Evolutionary conservation across 2,888 invertebrate species (phyloP), one percentile per base, ranked within the genome.

Genomic region (Anodontia alba): DNA sequence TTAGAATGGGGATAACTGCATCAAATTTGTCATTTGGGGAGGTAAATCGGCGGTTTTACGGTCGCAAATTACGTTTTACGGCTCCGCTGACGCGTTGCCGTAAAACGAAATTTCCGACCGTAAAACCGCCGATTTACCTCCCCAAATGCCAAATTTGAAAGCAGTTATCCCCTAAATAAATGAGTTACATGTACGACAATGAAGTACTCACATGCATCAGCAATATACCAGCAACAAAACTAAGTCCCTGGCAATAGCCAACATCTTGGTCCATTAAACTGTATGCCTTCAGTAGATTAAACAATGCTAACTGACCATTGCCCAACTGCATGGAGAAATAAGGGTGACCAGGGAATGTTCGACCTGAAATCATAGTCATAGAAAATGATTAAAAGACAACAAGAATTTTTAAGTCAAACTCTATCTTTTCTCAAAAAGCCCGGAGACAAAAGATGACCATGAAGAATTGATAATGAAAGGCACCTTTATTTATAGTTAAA

Each of bases 161-260:
- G n/a, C n/a, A n/a, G n/a, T n/a, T n/a, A n/a, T n/a, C n/a, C n/a
- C n/a, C n/a, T n/a, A n/a, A n/a, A n/a, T n/a, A n/a, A n/a, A n/a
- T n/a, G n/a, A n/a, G n/a, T n/a, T n/a, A n/a, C n/a, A n/a, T n/a
- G n/a, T n/a, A n/a, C n/a, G 38, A 38, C 38, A 46, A 3, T 3
- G 15, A 26, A 62, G 29, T 73, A 90, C 97, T 96, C 95, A 98
- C 98, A 95, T 99, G 99, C 89, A 99, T 95, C 15, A 99, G 95
- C 0, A 99, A 95, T 0, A 99, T 96, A 17, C 98, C 99, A 81
- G 98, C 99, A 1, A 99, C 98, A 93, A 99, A 99, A 91, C 98
- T 98, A 15, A 99, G 96, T 0, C 99, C 99, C 95, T 99, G 99
- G 89, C 99, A 99, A 94, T 99, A 99, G 0, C 98, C 99, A 0